phyloP scores from a whole-genome alignment of 2,888 invertebrate genomes.

The Hermodice carunculata region DNA sequence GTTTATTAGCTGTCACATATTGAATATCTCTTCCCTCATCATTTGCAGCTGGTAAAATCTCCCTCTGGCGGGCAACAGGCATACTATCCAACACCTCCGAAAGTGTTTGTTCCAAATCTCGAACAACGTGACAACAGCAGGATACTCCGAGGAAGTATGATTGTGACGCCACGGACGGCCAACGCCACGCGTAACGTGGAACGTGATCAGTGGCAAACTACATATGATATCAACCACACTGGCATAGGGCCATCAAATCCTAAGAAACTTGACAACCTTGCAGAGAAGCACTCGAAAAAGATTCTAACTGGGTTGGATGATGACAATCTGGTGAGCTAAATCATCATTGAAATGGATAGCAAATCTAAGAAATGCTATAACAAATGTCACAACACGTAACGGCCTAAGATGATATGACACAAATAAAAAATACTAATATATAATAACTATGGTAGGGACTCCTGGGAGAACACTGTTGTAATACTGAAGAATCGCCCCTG shows the following conservation, averaged over 20 bases:
- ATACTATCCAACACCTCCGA: slow-evolving; percentile 61
- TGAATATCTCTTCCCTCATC: no score
- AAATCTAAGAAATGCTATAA: no score
- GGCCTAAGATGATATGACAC: no score
- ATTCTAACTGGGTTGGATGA: slow-evolving; percentile 46
- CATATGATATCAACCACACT: slow-evolving; percentile 57
- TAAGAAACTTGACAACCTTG: slow-evolving; percentile 59
- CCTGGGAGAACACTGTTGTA: no score
- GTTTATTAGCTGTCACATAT: no score
- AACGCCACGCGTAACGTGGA: slow-evolving; percentile 63
- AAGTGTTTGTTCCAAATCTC: slow-evolving; percentile 58
- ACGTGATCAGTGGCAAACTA: slow-evolving; percentile 63
- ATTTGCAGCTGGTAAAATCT: slow-evolving; percentile 52
- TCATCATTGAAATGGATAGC: no score
- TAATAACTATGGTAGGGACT: no score
- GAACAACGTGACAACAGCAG: slow-evolving; percentile 42
- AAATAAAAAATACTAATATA: no score
- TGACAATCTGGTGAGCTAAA: slow-evolving; percentile 53
- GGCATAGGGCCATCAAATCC: slow-evolving; percentile 63
- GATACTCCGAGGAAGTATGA: slow-evolving; percentile 25
- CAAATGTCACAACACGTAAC: no score
- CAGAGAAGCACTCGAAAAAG: slow-evolving; percentile 46
- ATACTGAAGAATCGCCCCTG: no score
- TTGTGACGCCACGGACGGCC: slow-evolving; percentile 51
- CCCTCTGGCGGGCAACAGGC: slow-evolving; percentile 53